phyloP scores from a whole-genome alignment of 2,113 vertebrate genomes.

The Lagopus muta region DNA sequence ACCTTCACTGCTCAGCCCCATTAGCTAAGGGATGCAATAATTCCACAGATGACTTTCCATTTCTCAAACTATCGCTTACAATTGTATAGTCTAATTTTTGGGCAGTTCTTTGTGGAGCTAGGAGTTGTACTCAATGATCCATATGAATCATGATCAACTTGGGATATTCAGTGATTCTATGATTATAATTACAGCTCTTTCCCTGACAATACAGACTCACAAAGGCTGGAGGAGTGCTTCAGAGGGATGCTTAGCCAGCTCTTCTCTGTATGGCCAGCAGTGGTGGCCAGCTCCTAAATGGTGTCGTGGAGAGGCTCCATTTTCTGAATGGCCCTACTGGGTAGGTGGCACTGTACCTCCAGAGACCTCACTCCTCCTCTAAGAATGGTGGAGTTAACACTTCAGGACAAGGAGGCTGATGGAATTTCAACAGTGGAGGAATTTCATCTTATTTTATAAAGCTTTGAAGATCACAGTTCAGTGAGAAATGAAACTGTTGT shows the following conservation, averaged over 20 bases:
- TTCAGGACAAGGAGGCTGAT: not conserved
- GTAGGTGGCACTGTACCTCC: not conserved
- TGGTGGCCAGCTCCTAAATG: not conserved
- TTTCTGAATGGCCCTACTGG: no score
- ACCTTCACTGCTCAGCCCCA: not conserved
- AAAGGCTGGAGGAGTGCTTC: no score
- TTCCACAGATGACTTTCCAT: not conserved
- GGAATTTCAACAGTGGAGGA: not conserved
- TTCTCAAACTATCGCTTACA: not conserved
- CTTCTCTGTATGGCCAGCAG: not conserved
- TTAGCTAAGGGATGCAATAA: not conserved
- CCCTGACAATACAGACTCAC: not conserved
- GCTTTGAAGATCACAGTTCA: slow-evolving; percentile 4
- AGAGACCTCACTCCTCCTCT: not conserved
- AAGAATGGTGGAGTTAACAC: not conserved
- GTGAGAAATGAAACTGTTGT: not conserved
- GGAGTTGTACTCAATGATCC: no score
- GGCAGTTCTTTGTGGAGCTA: no score
- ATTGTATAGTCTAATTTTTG: not conserved
- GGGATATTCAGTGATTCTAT: no score
- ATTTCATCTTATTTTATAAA: not conserved
- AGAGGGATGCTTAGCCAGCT: not conserved
- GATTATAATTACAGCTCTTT: not conserved
- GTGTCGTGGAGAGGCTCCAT: not conserved
- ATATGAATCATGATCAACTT: no score